Evolutionary conservation across 2,797 vertebrate genomes (phyloP).

Genomic region (Varecia variegata): DNA sequence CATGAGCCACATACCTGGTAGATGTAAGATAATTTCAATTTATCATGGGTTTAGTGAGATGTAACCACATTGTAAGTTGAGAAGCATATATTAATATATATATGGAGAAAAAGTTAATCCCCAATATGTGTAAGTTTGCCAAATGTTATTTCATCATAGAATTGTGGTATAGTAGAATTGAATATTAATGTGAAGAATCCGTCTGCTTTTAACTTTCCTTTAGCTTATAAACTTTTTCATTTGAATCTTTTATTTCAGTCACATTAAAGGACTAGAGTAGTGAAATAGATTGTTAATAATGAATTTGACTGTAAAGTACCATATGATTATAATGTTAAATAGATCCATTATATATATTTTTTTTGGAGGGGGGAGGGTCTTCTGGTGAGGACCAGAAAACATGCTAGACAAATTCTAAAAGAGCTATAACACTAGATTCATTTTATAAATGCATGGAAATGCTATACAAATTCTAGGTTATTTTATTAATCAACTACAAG

Average conservation of each 20-base stretch:
- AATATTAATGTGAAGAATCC: background rate
- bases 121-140: background rate
- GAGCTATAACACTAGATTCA: background rate
- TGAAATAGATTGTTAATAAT: background rate
- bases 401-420: too few species aligned
- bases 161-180: background rate
- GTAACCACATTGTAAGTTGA: background rate
- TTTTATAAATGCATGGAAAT: background rate
- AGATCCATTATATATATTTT: background rate
- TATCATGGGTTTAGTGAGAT: background rate
- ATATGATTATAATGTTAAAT: background rate
- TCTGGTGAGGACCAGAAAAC: too few species aligned
- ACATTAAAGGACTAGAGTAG: background rate
- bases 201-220: conserved; percentile 13
- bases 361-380: too few species aligned
- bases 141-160: background rate
- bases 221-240: background rate
- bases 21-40: background rate
- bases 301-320: background rate
- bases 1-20: background rate
- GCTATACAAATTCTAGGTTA: background rate
- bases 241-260: conserved; percentile 7
- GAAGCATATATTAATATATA: background rate
- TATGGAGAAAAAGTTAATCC: background rate
- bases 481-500: background rate